Conservation (phyloP, 2,888 invertebrate genomes). For the Isoperla grammatica region DNA sequence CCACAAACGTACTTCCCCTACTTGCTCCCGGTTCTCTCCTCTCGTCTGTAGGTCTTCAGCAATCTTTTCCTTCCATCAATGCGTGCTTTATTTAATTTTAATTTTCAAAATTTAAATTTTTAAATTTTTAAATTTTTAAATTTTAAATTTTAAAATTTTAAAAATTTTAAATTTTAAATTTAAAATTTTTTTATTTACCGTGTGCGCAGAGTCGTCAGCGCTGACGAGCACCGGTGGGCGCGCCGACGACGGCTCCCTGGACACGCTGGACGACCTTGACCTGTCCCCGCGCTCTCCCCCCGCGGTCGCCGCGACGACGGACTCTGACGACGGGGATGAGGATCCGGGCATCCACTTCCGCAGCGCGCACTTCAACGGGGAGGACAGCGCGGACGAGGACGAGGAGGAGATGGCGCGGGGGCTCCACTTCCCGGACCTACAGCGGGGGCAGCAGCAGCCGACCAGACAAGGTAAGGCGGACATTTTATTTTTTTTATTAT, state of each 20-base stretch:
- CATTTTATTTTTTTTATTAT: too few relatives aligned
- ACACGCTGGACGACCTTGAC: background rate
- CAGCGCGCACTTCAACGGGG: conserved; percentile 43
- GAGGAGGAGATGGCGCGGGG: conserved; percentile 39
- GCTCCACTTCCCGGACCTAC: conserved; percentile 38
- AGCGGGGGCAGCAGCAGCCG: background rate
- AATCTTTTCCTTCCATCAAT: too few relatives aligned
- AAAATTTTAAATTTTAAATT: too few relatives aligned
- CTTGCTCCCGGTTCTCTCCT: too few relatives aligned
- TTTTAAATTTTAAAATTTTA: too few relatives aligned
- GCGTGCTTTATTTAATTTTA: too few relatives aligned
- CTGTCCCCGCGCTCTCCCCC: background rate
- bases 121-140: too few relatives aligned
- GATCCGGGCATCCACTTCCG: conserved; percentile 43
- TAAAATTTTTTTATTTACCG: too few relatives aligned
- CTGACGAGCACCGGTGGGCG: background rate
- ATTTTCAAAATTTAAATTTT: too few relatives aligned
- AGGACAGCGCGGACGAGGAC: conserved; percentile 42
- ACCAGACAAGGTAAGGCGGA: background rate
- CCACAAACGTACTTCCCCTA: too few relatives aligned
- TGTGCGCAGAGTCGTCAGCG: background rate
- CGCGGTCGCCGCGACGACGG: background rate
- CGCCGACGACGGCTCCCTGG: background rate
- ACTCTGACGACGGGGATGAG: conserved; percentile 35
- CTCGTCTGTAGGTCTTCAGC: too few relatives aligned